Evolutionary conservation across 2,888 invertebrate species (phyloP), one percentile per base, ranked within the genome.

Genomic region (Subacronicta megacephala): DNA sequence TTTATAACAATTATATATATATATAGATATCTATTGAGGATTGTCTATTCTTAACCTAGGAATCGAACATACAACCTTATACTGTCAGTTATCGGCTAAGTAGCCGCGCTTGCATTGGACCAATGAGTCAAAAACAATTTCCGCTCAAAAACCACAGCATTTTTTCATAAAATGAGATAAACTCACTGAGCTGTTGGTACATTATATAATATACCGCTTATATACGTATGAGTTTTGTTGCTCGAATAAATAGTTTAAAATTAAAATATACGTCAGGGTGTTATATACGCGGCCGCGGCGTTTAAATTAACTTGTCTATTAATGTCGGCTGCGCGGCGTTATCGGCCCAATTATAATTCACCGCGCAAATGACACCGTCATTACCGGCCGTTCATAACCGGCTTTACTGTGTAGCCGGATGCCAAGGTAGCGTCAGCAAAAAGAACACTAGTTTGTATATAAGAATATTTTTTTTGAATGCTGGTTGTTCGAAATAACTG

Each of bases 341-440:
- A 85, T 85, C 87, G 75, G 74, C 58, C 83, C 92, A 92, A 93
- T 93, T 92, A 93, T 87, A 93, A 92, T 86, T 90, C 92, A 89
- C 88, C 84, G 88, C 88, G 87, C 85, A 91, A 93, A 93, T 90
- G 92, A 90, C 91, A 88, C 84, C 88, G 87, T 81, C 87, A 88
- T 85, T 87, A 93, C 89, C 84, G 90, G 81, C 81, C 88, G 89
- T 80, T 85, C 86, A 85, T 89, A 89, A 89, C 92, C 87, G 88
- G 89, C 89, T 89, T 90, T 89, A 84, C 88, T 81, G 83, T 87
- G 87, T 87, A 84, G 81, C 83, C 81, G 80, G 83, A 80, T 80
- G 75, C 72, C 62, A 31, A 56, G 36, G 84, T 86, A 90, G 70
- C 5, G 87, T 50, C 15, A 45, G 77, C 76, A 84, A 40, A 57